phyloP scores from a whole-genome alignment of 2,888 invertebrate species.

The Hirtodrosophila trivittata region DNA sequence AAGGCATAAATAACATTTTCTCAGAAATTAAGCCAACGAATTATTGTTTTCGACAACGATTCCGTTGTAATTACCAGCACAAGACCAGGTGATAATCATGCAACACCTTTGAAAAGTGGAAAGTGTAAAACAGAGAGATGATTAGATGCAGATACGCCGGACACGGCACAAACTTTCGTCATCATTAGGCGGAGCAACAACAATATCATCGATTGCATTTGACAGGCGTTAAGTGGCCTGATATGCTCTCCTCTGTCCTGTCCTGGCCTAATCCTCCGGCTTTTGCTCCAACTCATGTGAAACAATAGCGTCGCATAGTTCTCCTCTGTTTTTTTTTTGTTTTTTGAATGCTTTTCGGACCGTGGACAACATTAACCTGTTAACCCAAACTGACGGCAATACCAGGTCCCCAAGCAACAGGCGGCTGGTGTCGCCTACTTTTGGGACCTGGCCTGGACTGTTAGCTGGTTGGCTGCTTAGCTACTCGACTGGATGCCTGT shows the following conservation, averaged over 20 bases:
- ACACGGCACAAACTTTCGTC: conserved; percentile 46
- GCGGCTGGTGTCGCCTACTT: conserved; percentile 71
- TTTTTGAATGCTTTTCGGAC: conserved; percentile 26
- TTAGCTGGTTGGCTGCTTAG: conserved; percentile 29
- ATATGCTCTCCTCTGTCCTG: conserved; percentile 36
- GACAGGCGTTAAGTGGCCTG: conserved; percentile 73
- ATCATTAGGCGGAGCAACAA: conserved; percentile 48
- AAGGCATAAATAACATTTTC: conserved; percentile 72
- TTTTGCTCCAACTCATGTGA: conserved; percentile 36
- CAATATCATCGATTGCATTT: conserved; percentile 60
- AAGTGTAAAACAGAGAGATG: conserved; percentile 45
- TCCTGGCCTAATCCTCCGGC: not conserved
- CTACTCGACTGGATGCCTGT: conserved; percentile 2
- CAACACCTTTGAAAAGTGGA: conserved; percentile 61
- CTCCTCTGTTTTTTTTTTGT: conserved; percentile 1
- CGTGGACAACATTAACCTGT: conserved; percentile 79
- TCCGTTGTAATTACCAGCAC: conserved; percentile 66
- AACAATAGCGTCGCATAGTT: conserved; percentile 68
- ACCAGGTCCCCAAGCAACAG: conserved; percentile 65
- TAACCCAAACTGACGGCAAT: conserved; percentile 80
- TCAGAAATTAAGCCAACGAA: conserved; percentile 73
- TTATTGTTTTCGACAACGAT: conserved; percentile 74
- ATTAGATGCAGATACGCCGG: conserved; percentile 52
- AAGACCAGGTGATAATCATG: conserved; percentile 50
- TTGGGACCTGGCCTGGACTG: conserved; percentile 36